These are phyloP conservation scores for Tachysurus fulvidraco DNA, from an alignment of 2,113 vertebrate genomes.

Conservation along the genomic window DNA sequence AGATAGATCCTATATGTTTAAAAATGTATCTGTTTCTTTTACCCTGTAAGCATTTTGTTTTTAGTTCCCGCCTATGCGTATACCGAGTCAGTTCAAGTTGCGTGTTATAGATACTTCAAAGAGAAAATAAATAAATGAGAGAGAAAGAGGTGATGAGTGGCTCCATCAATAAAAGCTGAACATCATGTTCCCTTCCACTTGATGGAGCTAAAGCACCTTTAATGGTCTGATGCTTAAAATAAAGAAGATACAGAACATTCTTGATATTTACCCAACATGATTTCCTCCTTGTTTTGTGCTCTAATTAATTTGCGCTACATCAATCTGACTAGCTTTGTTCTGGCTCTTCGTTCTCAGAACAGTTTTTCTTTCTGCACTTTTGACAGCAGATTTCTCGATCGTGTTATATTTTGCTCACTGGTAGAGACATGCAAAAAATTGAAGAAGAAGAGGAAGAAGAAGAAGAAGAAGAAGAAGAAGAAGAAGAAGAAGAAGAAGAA, in stretches of 20 bases:
- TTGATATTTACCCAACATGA: slow-evolving; percentile 53
- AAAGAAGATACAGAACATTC: slow-evolving; percentile 63
- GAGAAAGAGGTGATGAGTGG: not conserved
- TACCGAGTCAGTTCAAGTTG: not conserved
- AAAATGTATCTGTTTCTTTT: not conserved
- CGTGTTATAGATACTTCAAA: not conserved
- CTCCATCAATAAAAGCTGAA: not conserved
- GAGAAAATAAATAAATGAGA: too few species aligned
- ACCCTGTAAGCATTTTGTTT: not conserved
- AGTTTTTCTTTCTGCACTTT: not conserved
- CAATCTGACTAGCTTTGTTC: not conserved
- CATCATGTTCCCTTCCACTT: slow-evolving; percentile 22
- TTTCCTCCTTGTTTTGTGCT: slow-evolving; percentile 6
- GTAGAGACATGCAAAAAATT: not conserved
- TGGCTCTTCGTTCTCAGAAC: not conserved
- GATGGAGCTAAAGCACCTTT: slow-evolving; percentile 45
- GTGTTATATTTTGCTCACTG: not conserved
- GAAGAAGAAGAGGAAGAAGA: not conserved
- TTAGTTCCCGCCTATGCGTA: not conserved
- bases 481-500: not conserved
- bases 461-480: not conserved
- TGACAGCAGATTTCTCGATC: not conserved
- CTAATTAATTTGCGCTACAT: not conserved
- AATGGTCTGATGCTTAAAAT: not conserved
- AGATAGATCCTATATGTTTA: not conserved